phyloP scores from a whole-genome alignment of 2,113 vertebrate species.

The Poeciliopsis turrubarensis region DNA sequence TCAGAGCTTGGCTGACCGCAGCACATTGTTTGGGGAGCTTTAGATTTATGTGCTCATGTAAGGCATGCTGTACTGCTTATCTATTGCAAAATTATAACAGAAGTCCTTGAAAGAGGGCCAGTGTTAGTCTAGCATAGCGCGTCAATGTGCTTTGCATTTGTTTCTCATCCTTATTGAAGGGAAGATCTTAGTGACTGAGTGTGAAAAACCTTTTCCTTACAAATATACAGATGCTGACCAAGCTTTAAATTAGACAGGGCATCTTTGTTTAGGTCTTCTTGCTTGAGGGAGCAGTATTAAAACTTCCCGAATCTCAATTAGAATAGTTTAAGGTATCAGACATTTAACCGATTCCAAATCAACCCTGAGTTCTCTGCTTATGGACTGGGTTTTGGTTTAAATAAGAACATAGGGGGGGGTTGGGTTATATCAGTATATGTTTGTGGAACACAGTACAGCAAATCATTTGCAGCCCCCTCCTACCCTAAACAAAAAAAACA shows the following conservation, averaged over 20 bases:
- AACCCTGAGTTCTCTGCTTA: slow-evolving; percentile 35
- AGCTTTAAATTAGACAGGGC: slow-evolving; percentile 47
- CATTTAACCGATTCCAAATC: slow-evolving; percentile 50
- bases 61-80: background rate
- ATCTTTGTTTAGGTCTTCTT: slow-evolving; percentile 46
- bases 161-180: background rate
- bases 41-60: slow-evolving; percentile 35
- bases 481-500: background rate
- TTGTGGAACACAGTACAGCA: background rate
- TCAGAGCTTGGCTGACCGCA: slow-evolving; percentile 43
- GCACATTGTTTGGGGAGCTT: slow-evolving; percentile 22
- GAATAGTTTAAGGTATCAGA: slow-evolving; percentile 61
- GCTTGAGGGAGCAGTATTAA: slow-evolving; percentile 55
- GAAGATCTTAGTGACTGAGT: background rate
- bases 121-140: slow-evolving; percentile 25
- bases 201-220: slow-evolving; percentile 22
- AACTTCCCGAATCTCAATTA: slow-evolving; percentile 60
- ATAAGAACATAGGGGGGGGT: slow-evolving; percentile 15
- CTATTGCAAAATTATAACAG: slow-evolving; percentile 24
- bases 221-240: slow-evolving; percentile 37
- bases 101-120: background rate
- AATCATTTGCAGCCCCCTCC: slow-evolving; percentile 10
- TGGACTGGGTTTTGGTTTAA: slow-evolving; percentile 49
- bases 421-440: slow-evolving; percentile 6
- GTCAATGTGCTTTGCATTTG: slow-evolving; percentile 10